phyloP scores from a whole-genome alignment of 1,140 invertebrate genomes.

The Neomicropteryx cornuta region DNA sequence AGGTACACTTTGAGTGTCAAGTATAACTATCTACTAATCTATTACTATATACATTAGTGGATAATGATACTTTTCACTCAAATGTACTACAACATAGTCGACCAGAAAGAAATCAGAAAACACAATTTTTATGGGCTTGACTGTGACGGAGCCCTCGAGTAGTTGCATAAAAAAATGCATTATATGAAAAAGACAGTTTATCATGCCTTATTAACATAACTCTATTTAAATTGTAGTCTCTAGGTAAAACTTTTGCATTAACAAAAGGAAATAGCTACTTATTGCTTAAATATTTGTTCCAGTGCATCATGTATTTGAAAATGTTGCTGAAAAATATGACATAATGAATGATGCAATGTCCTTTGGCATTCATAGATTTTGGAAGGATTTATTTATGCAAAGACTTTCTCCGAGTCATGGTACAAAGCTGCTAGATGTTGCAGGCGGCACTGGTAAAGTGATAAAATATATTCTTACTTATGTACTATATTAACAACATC shows the following conservation, averaged over 20 bases:
- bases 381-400: slow-evolving; percentile 93
- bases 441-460: slow-evolving; percentile 76
- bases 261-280: background rate
- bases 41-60: too few species aligned
- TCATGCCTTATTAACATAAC: too few species aligned
- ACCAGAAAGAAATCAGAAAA: too few species aligned
- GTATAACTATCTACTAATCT: too few species aligned
- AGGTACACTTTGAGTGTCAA: too few species aligned
- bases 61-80: too few species aligned
- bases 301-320: slow-evolving; percentile 92
- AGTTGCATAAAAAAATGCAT: too few species aligned
- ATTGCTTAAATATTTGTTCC: slow-evolving; percentile 21
- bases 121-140: too few species aligned
- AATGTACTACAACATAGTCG: too few species aligned
- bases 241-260: background rate
- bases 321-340: slow-evolving; percentile 91
- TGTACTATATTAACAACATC: slow-evolving; percentile 2
- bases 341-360: slow-evolving; percentile 99
- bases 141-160: too few species aligned
- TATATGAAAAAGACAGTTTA: too few species aligned
- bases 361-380: slow-evolving; percentile 85
- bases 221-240: too few species aligned
- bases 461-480: slow-evolving; percentile 1
- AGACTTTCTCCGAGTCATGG: slow-evolving; percentile 64
- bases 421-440: slow-evolving; percentile 84